These are phyloP conservation scores for Serripes groenlandicus DNA, from an alignment of 2,888 invertebrate genomes.

Conservation along the genomic window DNA sequence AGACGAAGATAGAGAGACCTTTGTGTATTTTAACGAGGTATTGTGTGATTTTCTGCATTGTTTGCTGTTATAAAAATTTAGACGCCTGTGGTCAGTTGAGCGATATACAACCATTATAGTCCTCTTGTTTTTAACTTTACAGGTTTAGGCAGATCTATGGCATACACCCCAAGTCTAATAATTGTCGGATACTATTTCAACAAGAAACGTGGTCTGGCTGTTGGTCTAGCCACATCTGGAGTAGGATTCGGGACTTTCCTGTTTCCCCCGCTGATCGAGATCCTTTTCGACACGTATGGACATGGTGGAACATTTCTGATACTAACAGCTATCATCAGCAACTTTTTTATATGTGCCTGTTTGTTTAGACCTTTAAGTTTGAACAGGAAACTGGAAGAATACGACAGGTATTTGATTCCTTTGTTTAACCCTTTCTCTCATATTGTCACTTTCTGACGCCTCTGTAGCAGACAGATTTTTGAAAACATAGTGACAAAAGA, in stretches of 20 bases:
- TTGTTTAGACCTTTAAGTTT: conserved; percentile 72
- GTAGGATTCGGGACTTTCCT: conserved; percentile 78
- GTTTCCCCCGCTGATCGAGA: conserved; percentile 72
- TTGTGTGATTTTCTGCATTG: too few species aligned
- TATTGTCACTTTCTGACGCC: too few species aligned
- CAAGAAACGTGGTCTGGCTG: conserved; percentile 73
- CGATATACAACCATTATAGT: too few species aligned
- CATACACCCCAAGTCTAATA: conserved; percentile 76
- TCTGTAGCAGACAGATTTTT: too few species aligned
- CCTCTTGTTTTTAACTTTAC: conserved; percentile 55
- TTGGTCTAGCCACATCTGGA: conserved; percentile 76
- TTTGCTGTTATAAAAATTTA: too few species aligned
- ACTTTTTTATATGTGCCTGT: conserved; percentile 72
- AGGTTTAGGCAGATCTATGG: conserved; percentile 77
- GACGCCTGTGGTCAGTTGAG: too few species aligned
- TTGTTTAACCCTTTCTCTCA: too few species aligned
- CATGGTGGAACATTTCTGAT: conserved; percentile 75
- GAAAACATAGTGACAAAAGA: too few species aligned
- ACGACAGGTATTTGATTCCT: conserved; percentile 44
- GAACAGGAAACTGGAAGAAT: conserved; percentile 41
- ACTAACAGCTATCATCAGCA: conserved; percentile 66
- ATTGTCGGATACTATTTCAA: conserved; percentile 80
- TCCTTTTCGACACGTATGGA: conserved; percentile 71
- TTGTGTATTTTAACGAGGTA: too few species aligned
- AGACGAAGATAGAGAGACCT: too few species aligned